phyloP scores from a whole-genome alignment of 2,797 vertebrate genomes.

The Platalea minor region DNA sequence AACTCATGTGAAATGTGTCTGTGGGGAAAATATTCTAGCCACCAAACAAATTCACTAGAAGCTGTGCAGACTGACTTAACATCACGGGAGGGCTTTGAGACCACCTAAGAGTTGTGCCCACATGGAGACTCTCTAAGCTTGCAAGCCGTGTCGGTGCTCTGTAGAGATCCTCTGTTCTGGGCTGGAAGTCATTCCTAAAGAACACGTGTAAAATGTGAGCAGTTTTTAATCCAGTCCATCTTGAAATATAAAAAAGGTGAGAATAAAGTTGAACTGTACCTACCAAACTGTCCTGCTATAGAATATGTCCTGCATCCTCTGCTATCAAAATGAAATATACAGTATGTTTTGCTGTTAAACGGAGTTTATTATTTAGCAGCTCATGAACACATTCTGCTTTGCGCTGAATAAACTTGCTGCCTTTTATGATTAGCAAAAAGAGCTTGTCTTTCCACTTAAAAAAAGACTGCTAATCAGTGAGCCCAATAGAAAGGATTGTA shows the following conservation, averaged over 20 bases:
- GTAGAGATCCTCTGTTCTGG: background rate
- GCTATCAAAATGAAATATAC: background rate
- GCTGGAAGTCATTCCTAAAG: background rate
- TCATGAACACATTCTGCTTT: background rate
- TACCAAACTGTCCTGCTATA: background rate
- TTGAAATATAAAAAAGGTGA: background rate
- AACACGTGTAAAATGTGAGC: background rate
- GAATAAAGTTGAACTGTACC: background rate
- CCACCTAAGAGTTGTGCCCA: background rate
- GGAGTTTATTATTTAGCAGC: background rate
- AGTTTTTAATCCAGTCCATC: background rate
- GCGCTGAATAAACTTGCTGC: background rate
- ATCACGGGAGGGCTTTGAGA: background rate
- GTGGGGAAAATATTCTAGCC: background rate
- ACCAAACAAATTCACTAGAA: background rate
- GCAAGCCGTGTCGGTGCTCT: rapidly evolving
- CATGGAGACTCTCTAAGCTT: background rate
- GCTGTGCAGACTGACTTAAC: background rate
- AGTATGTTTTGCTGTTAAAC: background rate
- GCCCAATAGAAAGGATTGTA: background rate
- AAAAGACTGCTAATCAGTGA: background rate
- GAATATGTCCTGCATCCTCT: background rate
- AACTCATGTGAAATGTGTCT: background rate
- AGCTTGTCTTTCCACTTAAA: background rate
- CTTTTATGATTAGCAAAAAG: background rate